Conservation (phyloP, 2,113 vertebrate genomes). For the Trogon melanurus region DNA sequence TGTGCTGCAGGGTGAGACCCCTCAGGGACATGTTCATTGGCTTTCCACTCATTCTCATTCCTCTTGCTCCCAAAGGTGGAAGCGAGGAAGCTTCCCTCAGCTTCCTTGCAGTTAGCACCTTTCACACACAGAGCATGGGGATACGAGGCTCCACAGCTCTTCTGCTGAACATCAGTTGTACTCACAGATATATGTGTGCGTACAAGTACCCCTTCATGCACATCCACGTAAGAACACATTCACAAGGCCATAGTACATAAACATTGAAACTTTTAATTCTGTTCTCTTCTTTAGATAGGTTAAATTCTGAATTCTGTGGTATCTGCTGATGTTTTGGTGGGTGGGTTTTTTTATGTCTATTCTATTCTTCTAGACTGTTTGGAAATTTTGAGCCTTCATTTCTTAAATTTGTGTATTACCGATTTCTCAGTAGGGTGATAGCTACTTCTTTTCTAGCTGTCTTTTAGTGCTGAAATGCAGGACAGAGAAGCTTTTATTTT, state of each 20-base stretch:
- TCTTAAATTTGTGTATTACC: not conserved
- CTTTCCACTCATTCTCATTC: not conserved
- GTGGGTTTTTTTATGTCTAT: not conserved
- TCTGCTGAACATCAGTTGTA: not conserved
- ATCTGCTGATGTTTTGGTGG: not conserved
- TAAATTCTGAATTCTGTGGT: not conserved
- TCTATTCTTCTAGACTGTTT: not conserved
- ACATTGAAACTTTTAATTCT: not conserved
- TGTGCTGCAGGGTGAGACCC: not conserved
- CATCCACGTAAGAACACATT: not conserved
- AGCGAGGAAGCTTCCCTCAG: not conserved
- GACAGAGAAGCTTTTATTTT: slow-evolving; percentile 7
- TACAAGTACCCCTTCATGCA: accelerated
- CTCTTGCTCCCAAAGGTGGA: not conserved
- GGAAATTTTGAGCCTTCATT: not conserved
- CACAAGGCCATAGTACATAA: not conserved
- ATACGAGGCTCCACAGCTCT: not conserved
- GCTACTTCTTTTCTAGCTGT: not conserved
- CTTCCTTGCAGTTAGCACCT: not conserved
- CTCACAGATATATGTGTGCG: not conserved
- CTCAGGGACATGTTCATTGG: not conserved
- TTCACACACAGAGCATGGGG: not conserved
- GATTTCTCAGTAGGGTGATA: not conserved
- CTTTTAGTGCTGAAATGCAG: not conserved
- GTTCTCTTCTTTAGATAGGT: not conserved